Percentiles rank a stretch among this genome's conserved stretches.
Evolutionary conservation across 2,888 invertebrate species (phyloP).

Genomic region (Tetheella fluctuosa): DNA sequence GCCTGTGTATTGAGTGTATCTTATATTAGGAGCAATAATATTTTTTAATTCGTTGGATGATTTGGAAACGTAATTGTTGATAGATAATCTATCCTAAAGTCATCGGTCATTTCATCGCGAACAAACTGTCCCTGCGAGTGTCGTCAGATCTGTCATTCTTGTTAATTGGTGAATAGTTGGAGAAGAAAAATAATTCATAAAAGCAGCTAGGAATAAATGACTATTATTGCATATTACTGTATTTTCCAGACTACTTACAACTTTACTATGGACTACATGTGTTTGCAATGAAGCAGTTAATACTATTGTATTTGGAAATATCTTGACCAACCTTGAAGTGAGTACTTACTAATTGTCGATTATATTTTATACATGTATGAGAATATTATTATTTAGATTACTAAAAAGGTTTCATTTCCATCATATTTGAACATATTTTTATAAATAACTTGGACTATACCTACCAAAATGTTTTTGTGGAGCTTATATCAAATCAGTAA

Average conservation of each 20-base stretch:
- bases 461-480: no score
- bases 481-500: no score
- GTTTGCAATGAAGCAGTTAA: slow-evolving; percentile 73
- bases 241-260: slow-evolving; percentile 53
- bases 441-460: no score
- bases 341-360: slow-evolving; percentile 44
- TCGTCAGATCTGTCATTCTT: slow-evolving; percentile 77
- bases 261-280: slow-evolving; percentile 45
- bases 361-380: not conserved
- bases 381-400: not conserved
- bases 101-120: slow-evolving; percentile 51
- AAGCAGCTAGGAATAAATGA: not conserved
- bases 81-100: not conserved
- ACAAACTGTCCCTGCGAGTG: slow-evolving; percentile 78
- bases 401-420: not conserved
- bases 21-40: not conserved
- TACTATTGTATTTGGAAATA: slow-evolving; percentile 69
- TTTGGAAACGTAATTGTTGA: not conserved
- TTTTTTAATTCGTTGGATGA: not conserved
- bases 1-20: slow-evolving; percentile 17
- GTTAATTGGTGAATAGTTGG: slow-evolving; percentile 37
- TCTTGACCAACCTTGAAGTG: slow-evolving; percentile 83
- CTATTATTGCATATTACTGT: not conserved
- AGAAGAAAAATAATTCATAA: not conserved
- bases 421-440: no score